Evolutionary conservation across 2,797 vertebrate genomes (phyloP), one percentile per base, ranked within the genome.

Genomic region (Chiloscyllium punctatum): DNA sequence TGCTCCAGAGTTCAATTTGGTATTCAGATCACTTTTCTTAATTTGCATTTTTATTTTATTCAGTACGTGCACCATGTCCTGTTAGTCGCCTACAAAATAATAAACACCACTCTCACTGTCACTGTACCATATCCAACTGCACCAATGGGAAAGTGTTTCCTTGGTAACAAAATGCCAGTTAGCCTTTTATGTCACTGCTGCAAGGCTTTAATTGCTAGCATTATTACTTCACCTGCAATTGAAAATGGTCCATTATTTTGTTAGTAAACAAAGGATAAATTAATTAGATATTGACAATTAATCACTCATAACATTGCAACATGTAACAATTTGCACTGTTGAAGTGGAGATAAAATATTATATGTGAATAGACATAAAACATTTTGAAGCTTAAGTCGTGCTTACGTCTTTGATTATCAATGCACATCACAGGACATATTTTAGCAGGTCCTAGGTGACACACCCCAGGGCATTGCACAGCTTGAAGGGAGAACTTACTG

Each of bases 21-120:
- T 68, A 92, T 92, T 92, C 90, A 68, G 23, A 92, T 62, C 62
- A 69, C n/a, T 37, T 25, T n/a, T 92, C 90, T 69, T 23, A 27
- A 92, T 92, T 92, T 92, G 90, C 90, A 92, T 92, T 68, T 92
- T 92, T 92, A 91, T 91, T 91, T 91, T 66, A 92, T 92, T 92
- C 90, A 42, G 90, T 42, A 92, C n/a, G 90, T 92, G 62, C 23
- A n/a, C 90, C 9, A 68, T 68, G 90, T 92, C 90, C 90, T 92
- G 90, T 92, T 68, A 92, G 33, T 92, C 11, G 62, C 90, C 90
- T 69, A 42, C 90, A 37, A 92, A 84, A 92, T 69, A 69, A 92
- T 69, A 92, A 37, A 92, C 33, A 92, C 62, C 66, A 68, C 69
- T 92, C 90, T 92, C n/a, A 42, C 62, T 92, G 62, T 92, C 90